Base-by-base conservation (phyloP, 1,140 invertebrate genomes). In the Polypedilum pembai region DNA sequence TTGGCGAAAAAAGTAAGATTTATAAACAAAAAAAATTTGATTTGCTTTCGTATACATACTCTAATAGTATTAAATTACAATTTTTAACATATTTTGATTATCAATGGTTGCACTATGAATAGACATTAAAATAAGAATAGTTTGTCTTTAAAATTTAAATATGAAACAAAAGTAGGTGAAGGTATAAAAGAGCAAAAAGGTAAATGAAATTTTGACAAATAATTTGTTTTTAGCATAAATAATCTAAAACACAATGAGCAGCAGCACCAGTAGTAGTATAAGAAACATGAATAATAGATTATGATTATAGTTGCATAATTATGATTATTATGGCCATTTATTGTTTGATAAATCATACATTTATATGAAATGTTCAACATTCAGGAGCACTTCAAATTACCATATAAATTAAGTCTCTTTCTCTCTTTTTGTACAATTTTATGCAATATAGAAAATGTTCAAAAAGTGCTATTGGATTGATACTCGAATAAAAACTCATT, bases 241-340 rank as follows among this genome's bases (percentile, higher is more conserved):
- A 45, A n/a, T n/a, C n/a, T n/a, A n/a, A n/a, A n/a, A n/a, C n/a
- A n/a, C n/a, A n/a, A n/a, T n/a, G n/a, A n/a, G n/a, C n/a, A n/a
- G n/a, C n/a, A n/a, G n/a, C 41, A 45, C 10, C 5, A 41, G 41
- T 15, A 56, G 8, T 1, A 56, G 15, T n/a, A 56, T 4, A 56
- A 56, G 1, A n/a, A n/a, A 56, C 4, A 56, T 56, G 12, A 56
- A 56, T 56, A 56, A 56, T 56, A 12, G 45, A 56, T 56, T 56
- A 56, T n/a, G 45, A 12, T 56, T n/a, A n/a, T 56, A 15, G 45
- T 33, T 33, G 45, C 45, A 15, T 56, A 56, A 56, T 56, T 56
- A n/a, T 56, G n/a, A 56, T 56, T 56, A 56, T 56, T 56, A 56
- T 56, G 45, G n/a, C 45, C 45, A 56, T 56, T 56, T 56, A 56